Base-by-base conservation (phyloP, 1,140 invertebrate genomes). In the Papilio aristodemus region DNA sequence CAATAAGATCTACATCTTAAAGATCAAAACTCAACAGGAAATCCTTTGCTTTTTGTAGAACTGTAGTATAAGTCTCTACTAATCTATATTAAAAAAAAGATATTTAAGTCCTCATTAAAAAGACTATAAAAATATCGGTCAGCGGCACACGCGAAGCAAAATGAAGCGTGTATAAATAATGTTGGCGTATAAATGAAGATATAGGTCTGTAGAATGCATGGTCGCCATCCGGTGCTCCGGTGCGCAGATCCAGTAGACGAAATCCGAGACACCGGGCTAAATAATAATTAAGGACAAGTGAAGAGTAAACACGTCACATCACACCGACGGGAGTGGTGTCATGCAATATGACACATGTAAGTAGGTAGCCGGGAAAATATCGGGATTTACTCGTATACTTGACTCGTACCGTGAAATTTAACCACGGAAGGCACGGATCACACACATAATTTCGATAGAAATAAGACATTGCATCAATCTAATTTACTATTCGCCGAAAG, bases 241-340 rank as follows among this genome's bases (percentile, higher is more conserved):
- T 54, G 17, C 46, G 19, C 10, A 54, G 17, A 46, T 46, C 19
- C 63, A 46, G 63, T 66, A 66, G 63, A 66, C 63, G 63, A 66
- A 66, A 66, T 66, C 39, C 41, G 63, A 66, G 22, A 22, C 63
- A 32, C 13, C 39, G 63, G 25, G 63, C 63, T 66, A 66, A 46
- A 46, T 66, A 46, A 66, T 66, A 50, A 66, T 46, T 66, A 46
- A 46, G 63, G 39, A 64, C 41, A 50, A 66, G 63, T 46, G 63
- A 46, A 22, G 63, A 66, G 63, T 66, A 66, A 66, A 66, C 63
- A 66, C 63, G 41, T 66, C 63, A 66, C 41, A 43, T 66, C 63
- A 66, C 63, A 66, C 63, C 60, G 14, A 22, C 19, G 19, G 11
- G 38, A 14, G 38, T 22, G 19, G 22, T 36, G 22, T 43, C 17